phyloP scores from a whole-genome alignment of 2,113 vertebrate genomes.

The Cyphomyrus plagiostoma region DNA sequence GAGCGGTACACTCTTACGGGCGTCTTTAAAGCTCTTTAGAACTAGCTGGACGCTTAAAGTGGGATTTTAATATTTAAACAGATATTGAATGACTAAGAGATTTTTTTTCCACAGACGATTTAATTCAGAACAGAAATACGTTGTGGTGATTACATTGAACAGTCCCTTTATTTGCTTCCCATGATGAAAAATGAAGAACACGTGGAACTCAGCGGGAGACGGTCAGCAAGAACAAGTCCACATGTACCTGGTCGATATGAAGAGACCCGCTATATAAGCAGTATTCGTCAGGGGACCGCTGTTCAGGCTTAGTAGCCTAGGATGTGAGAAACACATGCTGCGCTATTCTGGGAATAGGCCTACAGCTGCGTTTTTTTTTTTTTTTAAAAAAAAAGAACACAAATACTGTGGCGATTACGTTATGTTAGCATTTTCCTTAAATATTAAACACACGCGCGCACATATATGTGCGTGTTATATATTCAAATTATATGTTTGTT shows the following conservation, averaged over 20 bases:
- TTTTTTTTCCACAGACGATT: background rate
- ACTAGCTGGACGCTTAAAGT: background rate
- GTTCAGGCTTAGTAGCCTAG: background rate
- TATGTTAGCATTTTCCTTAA: background rate
- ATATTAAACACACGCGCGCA: background rate
- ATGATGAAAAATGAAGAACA: background rate
- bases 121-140: background rate
- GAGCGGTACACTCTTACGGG: background rate
- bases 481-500: background rate
- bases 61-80: background rate
- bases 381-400: background rate
- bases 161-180: background rate
- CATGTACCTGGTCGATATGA: background rate
- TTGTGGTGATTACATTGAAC: background rate
- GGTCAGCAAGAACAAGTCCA: background rate
- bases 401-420: background rate
- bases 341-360: background rate
- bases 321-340: background rate
- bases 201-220: background rate
- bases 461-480: background rate
- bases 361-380: background rate
- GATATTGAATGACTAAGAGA: background rate
- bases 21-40: background rate
- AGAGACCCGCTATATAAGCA: background rate
- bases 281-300: background rate